phyloP scores from a whole-genome alignment of 2,888 invertebrate species.

The Acanthosoma haemorrhoidale region DNA sequence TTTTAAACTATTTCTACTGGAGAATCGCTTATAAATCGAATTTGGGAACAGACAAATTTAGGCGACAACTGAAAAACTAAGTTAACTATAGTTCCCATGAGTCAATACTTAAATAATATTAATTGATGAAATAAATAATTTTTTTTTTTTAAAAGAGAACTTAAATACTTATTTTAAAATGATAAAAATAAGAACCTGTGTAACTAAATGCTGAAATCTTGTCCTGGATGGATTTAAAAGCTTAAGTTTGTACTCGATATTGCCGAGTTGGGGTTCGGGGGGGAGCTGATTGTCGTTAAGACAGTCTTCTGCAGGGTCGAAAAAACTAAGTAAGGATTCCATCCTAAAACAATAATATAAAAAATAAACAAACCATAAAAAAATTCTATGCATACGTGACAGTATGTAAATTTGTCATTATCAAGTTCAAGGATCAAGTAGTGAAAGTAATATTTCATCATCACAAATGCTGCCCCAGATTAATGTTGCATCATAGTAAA shows the following conservation, averaged over 20 bases:
- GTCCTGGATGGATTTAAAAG: conserved; percentile 85
- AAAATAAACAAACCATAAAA: not conserved
- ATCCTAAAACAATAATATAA: conserved; percentile 47
- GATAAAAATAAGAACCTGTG: too few species aligned
- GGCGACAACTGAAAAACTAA: too few species aligned
- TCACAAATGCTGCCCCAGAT: not conserved
- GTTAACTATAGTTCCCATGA: too few species aligned
- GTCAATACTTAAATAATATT: too few species aligned
- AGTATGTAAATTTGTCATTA: not conserved
- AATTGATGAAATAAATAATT: too few species aligned
- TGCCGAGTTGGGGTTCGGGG: conserved; percentile 89
- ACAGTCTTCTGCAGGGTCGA: conserved; percentile 60
- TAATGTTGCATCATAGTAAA: not conserved
- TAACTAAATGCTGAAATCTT: conserved; percentile 91
- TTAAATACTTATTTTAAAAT: too few species aligned
- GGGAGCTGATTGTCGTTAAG: conserved; percentile 58
- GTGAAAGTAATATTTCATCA: conserved; percentile 24
- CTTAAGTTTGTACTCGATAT: conserved; percentile 93
- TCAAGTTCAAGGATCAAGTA: conserved; percentile 9
- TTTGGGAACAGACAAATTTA: too few species aligned
- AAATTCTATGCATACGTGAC: not conserved
- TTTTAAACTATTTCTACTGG: too few species aligned
- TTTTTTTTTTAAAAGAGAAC: too few species aligned
- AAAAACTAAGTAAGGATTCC: conserved; percentile 78
- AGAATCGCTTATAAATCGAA: too few species aligned